These are phyloP conservation scores for Diglossa brunneiventris DNA, from an alignment of 2,113 vertebrate species.

Conservation along the genomic window DNA sequence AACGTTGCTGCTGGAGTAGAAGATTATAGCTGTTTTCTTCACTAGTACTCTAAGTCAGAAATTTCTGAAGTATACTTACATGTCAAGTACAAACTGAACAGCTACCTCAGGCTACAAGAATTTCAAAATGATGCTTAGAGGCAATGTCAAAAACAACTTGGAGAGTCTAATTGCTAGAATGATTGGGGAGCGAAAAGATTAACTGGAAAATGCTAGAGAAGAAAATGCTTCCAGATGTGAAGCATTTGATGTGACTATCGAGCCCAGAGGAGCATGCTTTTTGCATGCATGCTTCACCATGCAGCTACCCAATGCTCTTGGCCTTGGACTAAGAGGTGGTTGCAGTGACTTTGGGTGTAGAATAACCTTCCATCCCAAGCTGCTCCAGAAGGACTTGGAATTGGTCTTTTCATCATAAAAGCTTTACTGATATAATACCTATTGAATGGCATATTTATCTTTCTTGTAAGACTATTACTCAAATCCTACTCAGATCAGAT, in stretches of 20 bases:
- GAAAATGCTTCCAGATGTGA: not conserved
- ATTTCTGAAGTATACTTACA: not conserved
- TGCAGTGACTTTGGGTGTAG: not conserved
- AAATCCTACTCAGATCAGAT: not conserved
- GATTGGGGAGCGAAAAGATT: not conserved
- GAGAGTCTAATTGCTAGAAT: not conserved
- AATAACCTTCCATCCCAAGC: not conserved
- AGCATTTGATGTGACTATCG: not conserved
- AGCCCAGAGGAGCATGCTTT: not conserved
- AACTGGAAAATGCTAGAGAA: not conserved
- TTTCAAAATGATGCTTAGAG: not conserved
- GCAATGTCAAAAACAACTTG: not conserved
- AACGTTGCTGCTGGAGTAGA: not conserved
- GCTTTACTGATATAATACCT: not conserved
- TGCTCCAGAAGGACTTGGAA: not conserved
- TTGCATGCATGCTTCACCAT: not conserved
- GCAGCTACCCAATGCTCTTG: accelerated
- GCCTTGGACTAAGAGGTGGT: not conserved
- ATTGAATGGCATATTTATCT: not conserved
- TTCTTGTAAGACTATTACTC: not conserved
- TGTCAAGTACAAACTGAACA: not conserved
- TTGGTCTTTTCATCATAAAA: not conserved
- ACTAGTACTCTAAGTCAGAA: not conserved
- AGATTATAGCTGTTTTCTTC: not conserved
- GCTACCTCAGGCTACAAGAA: not conserved